Evolutionary conservation across 2,113 vertebrate genomes (phyloP), one percentile per base, ranked within the genome.

Genomic region (Merops nubicus): DNA sequence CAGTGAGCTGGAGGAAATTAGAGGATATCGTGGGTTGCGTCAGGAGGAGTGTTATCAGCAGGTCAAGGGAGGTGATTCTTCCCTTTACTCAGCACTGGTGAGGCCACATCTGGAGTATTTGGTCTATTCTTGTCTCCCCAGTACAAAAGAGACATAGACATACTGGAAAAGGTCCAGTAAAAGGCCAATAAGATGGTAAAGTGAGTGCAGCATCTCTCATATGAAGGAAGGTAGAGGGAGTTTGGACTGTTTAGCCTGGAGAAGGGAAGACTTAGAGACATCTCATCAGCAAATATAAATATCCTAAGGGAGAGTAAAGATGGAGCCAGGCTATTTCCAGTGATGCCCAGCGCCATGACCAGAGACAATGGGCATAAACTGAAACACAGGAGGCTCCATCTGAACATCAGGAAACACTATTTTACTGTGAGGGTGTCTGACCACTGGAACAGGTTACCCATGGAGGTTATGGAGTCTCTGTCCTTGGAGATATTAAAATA

Each of bases 381-480:
- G n/a, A 89, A 86, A 45, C 2, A 34, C 0, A 12, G 6, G 38
- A 29, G 11, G 7, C 15, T 79, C 56, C 10, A 40, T 48, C 7
- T 79, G 10, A 57, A 48, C 15, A 36, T 60, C 8, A 68, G 54
- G 16, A 75, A 75, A 69, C 10, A 20, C 4, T 28, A 50, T 51
- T 68, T 19, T 42, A 15, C 10, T 33, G 7, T 0, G 34, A 63
- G 16, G 36, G 8, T 84, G 54, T 47, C 54, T 45, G 22, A 57
- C 9, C 16, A 53, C 9, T 45, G 8, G 12, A 62, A 75, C 11
- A 89, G 11, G 9, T 53, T 74, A 43, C 4, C 12, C 8, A 29
- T 2, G 3, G 23, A 73, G 2, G 0, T 13, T 65, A 8, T 34
- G 12, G 8, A 42, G 8, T 65, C 23, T 74, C 12, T 1, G 7